Evolutionary conservation across 2,797 vertebrate species (phyloP), one percentile per base, ranked within the genome.

Genomic region (Bradypodion ventrale): DNA sequence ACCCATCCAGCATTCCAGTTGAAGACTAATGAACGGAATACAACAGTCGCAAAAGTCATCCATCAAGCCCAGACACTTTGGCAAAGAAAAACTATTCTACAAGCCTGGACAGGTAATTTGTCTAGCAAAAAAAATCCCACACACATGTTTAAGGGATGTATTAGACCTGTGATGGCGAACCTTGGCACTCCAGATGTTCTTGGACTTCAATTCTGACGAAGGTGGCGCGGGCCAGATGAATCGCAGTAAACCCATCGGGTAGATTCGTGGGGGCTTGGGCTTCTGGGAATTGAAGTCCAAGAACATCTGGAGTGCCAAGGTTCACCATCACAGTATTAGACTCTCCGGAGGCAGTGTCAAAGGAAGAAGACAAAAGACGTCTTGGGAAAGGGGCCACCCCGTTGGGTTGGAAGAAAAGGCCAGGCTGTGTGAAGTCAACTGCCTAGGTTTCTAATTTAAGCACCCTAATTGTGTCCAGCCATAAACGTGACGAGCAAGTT

Each of bases 71-170:
- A 52, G 76, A 88, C 40, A 5, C 37, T 60, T 49, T 29, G 35
- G 86, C 78, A 63, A 86, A 90, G 82, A 62, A 62, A 68, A 87
- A 85, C 78, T 75, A 62, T 75, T 85, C 92, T 90, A 72, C 8
- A 0, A 77, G 87, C 16, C 62, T 37, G 49, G 3, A 75, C 75
- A 78, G 76, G 82, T 89, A 76, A 79, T 80, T 16, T 2, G 32
- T 66, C 12, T 46, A 19, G 13, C 0, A 72, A 52, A 69, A 21
- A 16, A 75, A 23, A 37, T 15, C n/a, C 49, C 49, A 49, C 49
- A 56, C 15, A 21, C 13, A 77, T 7, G 9, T 27, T 40, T 62
- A 1, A 21, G 46, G 60, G 25, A 7, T 80, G 25, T 32, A 63
- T 5, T 46, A 40, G 42, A 32, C n/a, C n/a, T n/a, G n/a, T n/a